Evolutionary conservation across 2,888 invertebrate species (phyloP).

Genomic region (Andrena bucephala): DNA sequence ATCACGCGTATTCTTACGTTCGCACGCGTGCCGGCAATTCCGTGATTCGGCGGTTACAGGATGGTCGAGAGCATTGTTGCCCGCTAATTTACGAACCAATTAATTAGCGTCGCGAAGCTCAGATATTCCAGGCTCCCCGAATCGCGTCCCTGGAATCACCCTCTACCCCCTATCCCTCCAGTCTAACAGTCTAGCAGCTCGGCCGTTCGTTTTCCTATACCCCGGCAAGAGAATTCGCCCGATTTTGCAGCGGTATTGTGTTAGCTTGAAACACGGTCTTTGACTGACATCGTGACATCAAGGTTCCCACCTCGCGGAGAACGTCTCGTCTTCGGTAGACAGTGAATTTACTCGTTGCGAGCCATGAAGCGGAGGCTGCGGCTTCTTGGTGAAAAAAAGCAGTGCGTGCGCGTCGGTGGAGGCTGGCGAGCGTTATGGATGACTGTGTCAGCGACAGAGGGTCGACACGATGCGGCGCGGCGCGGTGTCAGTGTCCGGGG

Average conservation of each 20-base stretch:
- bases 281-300: neutral
- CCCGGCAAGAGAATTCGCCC: neutral
- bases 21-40: conserved; percentile 71
- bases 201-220: neutral
- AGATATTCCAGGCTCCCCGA: conserved; percentile 67
- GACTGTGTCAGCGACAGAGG: conserved; percentile 80
- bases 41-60: conserved; percentile 66
- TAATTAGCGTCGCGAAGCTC: conserved; percentile 79
- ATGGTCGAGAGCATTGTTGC: conserved; percentile 77
- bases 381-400: conserved; percentile 19
- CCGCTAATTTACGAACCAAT: conserved; percentile 84
- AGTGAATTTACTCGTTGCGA: conserved; percentile 4
- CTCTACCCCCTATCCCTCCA: neutral
- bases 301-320: neutral
- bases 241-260: neutral
- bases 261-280: neutral
- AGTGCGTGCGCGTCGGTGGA: conserved; percentile 45
- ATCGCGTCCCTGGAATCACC: conserved; percentile 45
- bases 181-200: neutral
- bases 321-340: neutral
- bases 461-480: conserved; percentile 68
- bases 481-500: conserved; percentile 75
- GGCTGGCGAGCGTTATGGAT: conserved; percentile 78
- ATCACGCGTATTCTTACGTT: conserved; percentile 82
- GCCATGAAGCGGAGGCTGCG: neutral